Evolutionary conservation across 2,888 invertebrate species (phyloP).

Genomic region (Oxycera nigricornis): DNA sequence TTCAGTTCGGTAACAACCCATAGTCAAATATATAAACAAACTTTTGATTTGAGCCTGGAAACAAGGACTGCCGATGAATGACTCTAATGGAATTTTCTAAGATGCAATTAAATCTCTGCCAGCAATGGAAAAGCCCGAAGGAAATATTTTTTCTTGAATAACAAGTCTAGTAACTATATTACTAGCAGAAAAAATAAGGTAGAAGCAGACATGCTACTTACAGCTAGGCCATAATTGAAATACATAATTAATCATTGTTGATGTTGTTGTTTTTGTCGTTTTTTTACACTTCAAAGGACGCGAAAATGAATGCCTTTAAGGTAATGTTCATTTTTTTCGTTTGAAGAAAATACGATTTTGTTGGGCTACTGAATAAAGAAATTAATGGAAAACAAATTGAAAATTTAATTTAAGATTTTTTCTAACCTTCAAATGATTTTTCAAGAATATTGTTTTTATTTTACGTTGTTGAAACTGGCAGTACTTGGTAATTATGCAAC

Average conservation of each 20-base stretch:
- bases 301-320: no score
- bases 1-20: no score
- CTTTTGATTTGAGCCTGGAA: not conserved
- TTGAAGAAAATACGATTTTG: no score
- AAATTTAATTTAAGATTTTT: no score
- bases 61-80: constrained; percentile 1
- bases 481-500: no score
- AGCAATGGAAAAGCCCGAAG: not conserved
- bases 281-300: not conserved
- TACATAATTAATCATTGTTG: constrained; percentile 1
- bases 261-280: not conserved
- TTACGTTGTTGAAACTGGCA: no score
- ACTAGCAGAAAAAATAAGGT: not conserved
- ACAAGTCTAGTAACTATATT: not conserved
- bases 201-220: not conserved
- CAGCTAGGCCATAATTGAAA: not conserved
- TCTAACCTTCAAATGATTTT: no score
- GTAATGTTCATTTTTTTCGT: no score
- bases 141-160: not conserved
- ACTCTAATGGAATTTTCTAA: constrained; percentile 8
- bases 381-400: no score
- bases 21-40: no score
- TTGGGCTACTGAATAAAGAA: no score
- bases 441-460: no score
- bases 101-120: not conserved